Conservation (phyloP, 2,888 invertebrate species). For the Drosophila mimica region DNA sequence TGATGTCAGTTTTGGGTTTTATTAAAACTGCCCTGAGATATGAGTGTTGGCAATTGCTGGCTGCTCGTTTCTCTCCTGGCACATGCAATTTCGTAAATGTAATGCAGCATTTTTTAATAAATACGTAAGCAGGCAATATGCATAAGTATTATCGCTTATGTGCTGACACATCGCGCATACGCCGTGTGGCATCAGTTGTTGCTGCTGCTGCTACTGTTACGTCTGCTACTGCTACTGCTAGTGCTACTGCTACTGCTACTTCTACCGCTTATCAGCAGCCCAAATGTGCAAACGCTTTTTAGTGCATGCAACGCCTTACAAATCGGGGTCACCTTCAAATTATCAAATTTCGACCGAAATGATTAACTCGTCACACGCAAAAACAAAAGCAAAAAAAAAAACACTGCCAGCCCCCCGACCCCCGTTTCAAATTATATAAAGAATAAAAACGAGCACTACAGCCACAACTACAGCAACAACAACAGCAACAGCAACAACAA, state of each 20-base stretch:
- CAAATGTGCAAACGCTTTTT: constrained; percentile 53
- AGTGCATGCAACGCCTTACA: constrained; percentile 55
- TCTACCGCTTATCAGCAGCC: constrained; percentile 63
- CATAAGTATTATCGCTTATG: constrained; percentile 68
- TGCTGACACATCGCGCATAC: constrained; percentile 63
- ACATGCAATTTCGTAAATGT: constrained; percentile 50
- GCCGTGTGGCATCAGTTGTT: constrained; percentile 54
- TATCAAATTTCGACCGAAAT: constrained; percentile 81
- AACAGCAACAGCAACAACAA: constrained; percentile 40
- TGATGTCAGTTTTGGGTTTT: constrained; percentile 81
- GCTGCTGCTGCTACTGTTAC: constrained; percentile 2
- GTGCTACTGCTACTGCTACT: constrained; percentile 15
- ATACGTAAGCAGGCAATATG: constrained; percentile 76
- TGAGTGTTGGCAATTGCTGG: constrained; percentile 41
- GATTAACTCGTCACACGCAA: constrained; percentile 74
- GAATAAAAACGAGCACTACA: constrained; percentile 56
- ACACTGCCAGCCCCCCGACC: constrained; percentile 16
- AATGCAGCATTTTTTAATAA: constrained; percentile 67
- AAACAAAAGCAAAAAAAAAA: constrained; percentile 47
- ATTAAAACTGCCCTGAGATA: constrained; percentile 79
- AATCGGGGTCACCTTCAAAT: constrained; percentile 80
- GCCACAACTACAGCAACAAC: constrained; percentile 25
- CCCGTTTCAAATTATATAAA: constrained; percentile 68
- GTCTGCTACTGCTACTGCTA: constrained; percentile 7
- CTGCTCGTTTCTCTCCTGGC: constrained; percentile 21